Conservation (phyloP, 2,888 invertebrate species). For the Vesta saturnalis region DNA sequence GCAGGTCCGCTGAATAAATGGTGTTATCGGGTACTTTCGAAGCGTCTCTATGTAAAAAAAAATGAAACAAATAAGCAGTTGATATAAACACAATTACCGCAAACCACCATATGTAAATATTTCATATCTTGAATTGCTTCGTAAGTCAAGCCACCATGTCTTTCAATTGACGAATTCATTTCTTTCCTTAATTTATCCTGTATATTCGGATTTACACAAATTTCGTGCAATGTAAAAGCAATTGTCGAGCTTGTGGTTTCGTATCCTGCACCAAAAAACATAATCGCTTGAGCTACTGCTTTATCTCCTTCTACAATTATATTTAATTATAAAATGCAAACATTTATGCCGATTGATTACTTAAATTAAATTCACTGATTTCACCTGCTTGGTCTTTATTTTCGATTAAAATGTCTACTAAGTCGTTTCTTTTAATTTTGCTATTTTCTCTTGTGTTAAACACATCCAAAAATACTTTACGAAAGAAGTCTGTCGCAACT, state of each 20-base stretch:
- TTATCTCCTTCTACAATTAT: conserved; percentile 52
- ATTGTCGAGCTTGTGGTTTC: conserved; percentile 65
- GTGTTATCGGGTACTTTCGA: conserved; percentile 55
- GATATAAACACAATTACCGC: conserved; percentile 52
- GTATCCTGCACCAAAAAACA: conserved; percentile 66
- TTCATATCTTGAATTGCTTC: conserved; percentile 64
- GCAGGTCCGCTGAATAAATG: conserved; percentile 46
- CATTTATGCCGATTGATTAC: conserved; percentile 28
- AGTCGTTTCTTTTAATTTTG: conserved; percentile 58
- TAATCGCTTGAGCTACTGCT: conserved; percentile 61
- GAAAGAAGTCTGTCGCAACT: conserved; percentile 53
- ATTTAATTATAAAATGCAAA: neutral
- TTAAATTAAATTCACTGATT: conserved; percentile 38
- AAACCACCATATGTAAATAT: conserved; percentile 64
- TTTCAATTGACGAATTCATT: conserved; percentile 54
- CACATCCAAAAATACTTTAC: conserved; percentile 53
- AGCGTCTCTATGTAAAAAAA: conserved; percentile 53
- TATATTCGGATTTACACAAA: conserved; percentile 61
- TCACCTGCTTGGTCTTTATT: conserved; percentile 46
- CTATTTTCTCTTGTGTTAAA: conserved; percentile 51
- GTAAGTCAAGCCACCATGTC: conserved; percentile 59
- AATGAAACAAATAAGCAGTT: neutral
- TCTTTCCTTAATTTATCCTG: conserved; percentile 64
- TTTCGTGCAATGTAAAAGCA: conserved; percentile 60
- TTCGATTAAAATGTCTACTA: conserved; percentile 61